These are phyloP conservation scores for Mionectes olivaceus DNA, from an alignment of 2,797 vertebrate genomes.

Conservation along the genomic window DNA sequence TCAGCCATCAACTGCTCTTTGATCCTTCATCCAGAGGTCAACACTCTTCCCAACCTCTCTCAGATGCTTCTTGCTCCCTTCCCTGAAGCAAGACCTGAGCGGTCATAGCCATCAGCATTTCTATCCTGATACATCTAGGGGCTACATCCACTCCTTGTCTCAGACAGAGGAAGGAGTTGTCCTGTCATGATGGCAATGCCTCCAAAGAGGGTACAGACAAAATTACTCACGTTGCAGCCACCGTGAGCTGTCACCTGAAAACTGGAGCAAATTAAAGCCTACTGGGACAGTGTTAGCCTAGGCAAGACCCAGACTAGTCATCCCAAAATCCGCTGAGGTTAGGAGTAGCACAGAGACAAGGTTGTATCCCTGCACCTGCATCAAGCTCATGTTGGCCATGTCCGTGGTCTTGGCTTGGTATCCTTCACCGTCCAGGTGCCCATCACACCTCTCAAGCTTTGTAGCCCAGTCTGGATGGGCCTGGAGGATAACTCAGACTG, in stretches of 20 bases:
- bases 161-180: not conserved
- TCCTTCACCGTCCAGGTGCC: not conserved
- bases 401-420: not conserved
- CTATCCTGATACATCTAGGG: not conserved
- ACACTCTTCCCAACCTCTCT: not conserved
- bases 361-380: not conserved
- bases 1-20: not conserved
- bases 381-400: rapidly evolving
- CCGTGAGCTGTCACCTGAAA: not conserved
- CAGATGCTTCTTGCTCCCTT: not conserved
- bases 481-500: rapidly evolving
- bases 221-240: rapidly evolving
- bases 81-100: not conserved
- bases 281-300: not conserved
- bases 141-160: not conserved
- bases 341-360: not conserved
- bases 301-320: not conserved
- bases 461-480: not conserved
- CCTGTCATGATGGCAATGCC: rapidly evolving
- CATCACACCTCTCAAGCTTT: not conserved
- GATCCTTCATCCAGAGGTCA: not conserved
- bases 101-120: not conserved
- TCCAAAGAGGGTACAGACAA: not conserved
- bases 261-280: not conserved
- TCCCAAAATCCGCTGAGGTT: rapidly evolving